phyloP scores from a whole-genome alignment of 1,140 invertebrate species.

The Stegodyphus mimosarum region DNA sequence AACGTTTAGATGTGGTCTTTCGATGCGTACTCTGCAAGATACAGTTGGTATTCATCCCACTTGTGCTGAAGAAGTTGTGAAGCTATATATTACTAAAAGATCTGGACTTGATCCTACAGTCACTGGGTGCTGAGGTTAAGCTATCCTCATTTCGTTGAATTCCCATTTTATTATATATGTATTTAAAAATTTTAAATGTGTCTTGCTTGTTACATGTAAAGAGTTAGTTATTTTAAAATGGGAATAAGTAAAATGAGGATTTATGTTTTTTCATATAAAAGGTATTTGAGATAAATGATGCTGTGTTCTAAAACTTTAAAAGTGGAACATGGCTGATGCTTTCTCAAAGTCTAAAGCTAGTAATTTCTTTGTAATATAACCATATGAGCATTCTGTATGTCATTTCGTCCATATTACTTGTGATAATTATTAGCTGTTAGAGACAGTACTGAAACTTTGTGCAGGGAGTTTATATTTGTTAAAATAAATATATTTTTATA shows the following conservation, averaged over 20 bases:
- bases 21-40: constrained; percentile 56
- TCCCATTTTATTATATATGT: not conserved
- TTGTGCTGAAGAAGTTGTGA: constrained; percentile 64
- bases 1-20: constrained; percentile 61
- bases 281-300: constrained; percentile 25
- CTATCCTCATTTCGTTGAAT: not conserved
- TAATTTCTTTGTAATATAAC: no score
- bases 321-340: constrained; percentile 36
- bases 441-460: no score
- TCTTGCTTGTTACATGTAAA: not conserved
- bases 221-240: not conserved
- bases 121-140: constrained; percentile 69
- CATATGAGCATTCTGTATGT: no score
- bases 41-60: constrained; percentile 65
- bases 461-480: no score
- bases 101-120: constrained; percentile 85
- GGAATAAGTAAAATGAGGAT: not conserved
- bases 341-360: not conserved
- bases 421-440: no score
- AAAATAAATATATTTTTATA: no score
- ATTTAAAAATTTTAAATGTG: not conserved
- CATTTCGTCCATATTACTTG: no score
- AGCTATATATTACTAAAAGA: constrained; percentile 69
- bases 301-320: constrained; percentile 26
- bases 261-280: not conserved